Evolutionary conservation across 64 coral and sea anemone genomes (phyloP).

Genomic region (Catalaphyllia jardinei): DNA sequence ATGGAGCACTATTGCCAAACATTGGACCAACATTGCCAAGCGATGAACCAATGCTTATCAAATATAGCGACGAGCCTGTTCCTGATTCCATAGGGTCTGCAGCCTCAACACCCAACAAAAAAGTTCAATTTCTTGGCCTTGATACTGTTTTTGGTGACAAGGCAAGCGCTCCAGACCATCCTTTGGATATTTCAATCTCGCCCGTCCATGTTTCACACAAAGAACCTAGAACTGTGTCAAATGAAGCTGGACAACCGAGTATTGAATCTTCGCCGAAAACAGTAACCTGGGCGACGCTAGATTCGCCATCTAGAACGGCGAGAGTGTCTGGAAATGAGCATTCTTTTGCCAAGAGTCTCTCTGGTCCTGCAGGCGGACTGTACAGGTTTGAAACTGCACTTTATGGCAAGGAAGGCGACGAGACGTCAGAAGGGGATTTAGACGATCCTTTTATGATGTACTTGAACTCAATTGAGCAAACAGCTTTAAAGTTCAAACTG

Average conservation of each 20-base stretch:
- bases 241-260: not conserved
- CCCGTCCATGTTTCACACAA: not conserved
- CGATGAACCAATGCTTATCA: not conserved
- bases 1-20: not conserved
- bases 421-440: conserved; percentile 19
- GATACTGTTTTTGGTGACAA: conserved; percentile 46
- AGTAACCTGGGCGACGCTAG: conserved; percentile 69
- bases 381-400: conserved; percentile 15
- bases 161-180: not conserved
- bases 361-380: not conserved
- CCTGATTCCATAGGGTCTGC: not conserved
- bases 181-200: not conserved
- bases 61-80: not conserved
- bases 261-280: conserved; percentile 30
- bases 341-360: not conserved
- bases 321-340: not conserved
- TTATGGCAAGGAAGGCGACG: conserved; percentile 13
- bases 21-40: not conserved
- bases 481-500: conserved; percentile 85
- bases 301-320: conserved; percentile 5
- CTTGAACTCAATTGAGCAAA: conserved; percentile 90
- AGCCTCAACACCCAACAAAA: conserved; percentile 58
- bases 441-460: conserved; percentile 94
- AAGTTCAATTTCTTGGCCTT: conserved; percentile 74
- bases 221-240: not conserved